Evolutionary conservation across 1,140 invertebrate species (phyloP), one percentile per base, ranked within the genome.

Genomic region (Tetramorium alpestre): DNA sequence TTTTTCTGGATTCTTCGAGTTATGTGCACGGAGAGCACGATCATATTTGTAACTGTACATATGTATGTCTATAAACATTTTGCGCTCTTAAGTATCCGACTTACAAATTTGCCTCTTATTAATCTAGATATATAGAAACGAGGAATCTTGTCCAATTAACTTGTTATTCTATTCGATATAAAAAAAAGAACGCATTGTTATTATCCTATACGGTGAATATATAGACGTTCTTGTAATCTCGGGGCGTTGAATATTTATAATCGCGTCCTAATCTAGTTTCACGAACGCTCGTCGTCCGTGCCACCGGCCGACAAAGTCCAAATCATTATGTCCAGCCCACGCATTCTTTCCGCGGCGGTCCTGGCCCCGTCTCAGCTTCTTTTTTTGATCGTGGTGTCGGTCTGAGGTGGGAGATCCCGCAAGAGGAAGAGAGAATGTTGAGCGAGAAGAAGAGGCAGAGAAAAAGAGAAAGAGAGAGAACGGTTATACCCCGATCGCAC

Each of bases 281-380:
- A 85, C 51, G 65, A 88, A 76, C 56, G 76, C 86, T 82, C 65
- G 86, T 73, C 51, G 81, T 58, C 81, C 81, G 44, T 78, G 80
- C 86, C 86, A 88, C 88, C 70, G 80, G 75, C 91, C 92, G 93
- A 93, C 92, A 93, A 94, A 93, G 92, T 93, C 88, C 92, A 89
- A 93, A 93, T 94, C 93, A 94, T 94, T 94, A 94, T 93, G 93
- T 93, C 91, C 91, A 89, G 87, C 93, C 93, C 93, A 93, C 93
- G 93, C 93, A 94, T 94, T 94, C 93, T 94, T 94, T 91, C 90
- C 92, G 82, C 86, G 88, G 88, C 88, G 90, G 89, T 90, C 90
- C 85, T 88, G 82, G 77, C 86, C 91, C 44, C 56, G 78, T 84
- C 90, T 77, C 81, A 69, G 89, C 82, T 86, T 91, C 87, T 92